Base-by-base conservation (phyloP, 1,140 invertebrate genomes). In the Apis cerana region DNA sequence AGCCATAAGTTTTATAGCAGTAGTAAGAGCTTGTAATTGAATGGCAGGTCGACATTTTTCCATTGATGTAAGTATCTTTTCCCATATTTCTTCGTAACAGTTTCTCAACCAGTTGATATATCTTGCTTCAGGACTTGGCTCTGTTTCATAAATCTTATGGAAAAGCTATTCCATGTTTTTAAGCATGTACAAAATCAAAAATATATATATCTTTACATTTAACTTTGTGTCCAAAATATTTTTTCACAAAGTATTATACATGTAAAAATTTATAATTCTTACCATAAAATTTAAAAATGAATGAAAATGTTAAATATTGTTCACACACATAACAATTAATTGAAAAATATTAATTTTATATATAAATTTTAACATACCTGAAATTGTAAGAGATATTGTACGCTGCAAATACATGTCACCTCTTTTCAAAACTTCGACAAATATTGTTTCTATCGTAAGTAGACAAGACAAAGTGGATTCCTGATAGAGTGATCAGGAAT, bases 381-480 rank as follows among this genome's bases (percentile, higher is more conserved):
- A 90, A 70, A 92, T 92, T 0, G 91, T 90, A 1, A 93, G 84
- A 1, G 90, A 71, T 84, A 93, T 92, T 7, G 90, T 90, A 67
- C 76, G 85, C 91, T 96, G 95, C 61, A 95, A 91, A 76, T 94
- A 94, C 94, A 96, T 95, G 59, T 95, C 95, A 33, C 95, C 92
- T n/a, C 96, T 93, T 88, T 95, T 96, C 1, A 97, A 87, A 59
- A 97, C 86, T 88, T 96, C 96, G 13, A 94, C 94, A 87, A 97
- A 97, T 86, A 97, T 95, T 48, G 96, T 94, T 91, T 97, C 96
- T 81, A 97, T 89, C 19, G 96, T 95, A 48, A 96, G 93, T 69
- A 97, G 91, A 83, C 95, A 94, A 67, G 95, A 93, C 64, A 92
- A 93, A 21, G 92, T 88, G 1, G 89, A 88, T 61, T 91, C 94